Evolutionary conservation across 2,113 vertebrate genomes (phyloP).

Genomic region (Morone saxatilis): DNA sequence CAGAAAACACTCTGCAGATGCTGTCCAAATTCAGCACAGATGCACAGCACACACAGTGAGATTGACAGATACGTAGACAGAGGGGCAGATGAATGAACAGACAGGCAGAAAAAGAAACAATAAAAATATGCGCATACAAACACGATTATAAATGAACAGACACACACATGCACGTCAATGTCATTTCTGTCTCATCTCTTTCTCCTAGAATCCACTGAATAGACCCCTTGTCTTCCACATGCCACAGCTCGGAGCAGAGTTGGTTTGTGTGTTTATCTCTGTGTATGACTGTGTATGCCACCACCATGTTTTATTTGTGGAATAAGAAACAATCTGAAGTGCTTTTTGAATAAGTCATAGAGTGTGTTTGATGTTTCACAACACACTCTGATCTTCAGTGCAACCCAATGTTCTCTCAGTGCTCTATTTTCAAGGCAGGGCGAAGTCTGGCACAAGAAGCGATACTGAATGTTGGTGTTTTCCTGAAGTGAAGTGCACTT

Average conservation of each 20-base stretch:
- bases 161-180: constrained; percentile 40
- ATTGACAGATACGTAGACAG: constrained; percentile 65
- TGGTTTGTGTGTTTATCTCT: constrained; percentile 39
- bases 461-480: constrained; percentile 15
- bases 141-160: constrained; percentile 50
- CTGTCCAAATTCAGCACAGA: constrained; percentile 67
- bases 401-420: constrained; percentile 26
- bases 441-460: constrained; percentile 31
- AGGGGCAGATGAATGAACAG: constrained; percentile 63
- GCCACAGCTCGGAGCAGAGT: constrained; percentile 26
- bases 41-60: constrained; percentile 52
- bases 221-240: constrained; percentile 35
- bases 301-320: constrained; percentile 62
- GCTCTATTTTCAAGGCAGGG: constrained; percentile 41
- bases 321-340: constrained; percentile 46
- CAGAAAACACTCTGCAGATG: constrained; percentile 69
- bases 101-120: constrained; percentile 38
- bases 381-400: constrained; percentile 33
- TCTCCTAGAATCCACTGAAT: constrained; percentile 26
- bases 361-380: constrained; percentile 56
- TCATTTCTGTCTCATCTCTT: constrained; percentile 39
- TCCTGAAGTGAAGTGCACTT: constrained; percentile 17
- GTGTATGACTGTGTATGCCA: constrained; percentile 43
- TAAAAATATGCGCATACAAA: constrained; percentile 48
- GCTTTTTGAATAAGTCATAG: constrained; percentile 63